These are phyloP conservation scores for Nipponia nippon DNA, from an alignment of 2,113 vertebrate genomes.

Conservation along the genomic window DNA sequence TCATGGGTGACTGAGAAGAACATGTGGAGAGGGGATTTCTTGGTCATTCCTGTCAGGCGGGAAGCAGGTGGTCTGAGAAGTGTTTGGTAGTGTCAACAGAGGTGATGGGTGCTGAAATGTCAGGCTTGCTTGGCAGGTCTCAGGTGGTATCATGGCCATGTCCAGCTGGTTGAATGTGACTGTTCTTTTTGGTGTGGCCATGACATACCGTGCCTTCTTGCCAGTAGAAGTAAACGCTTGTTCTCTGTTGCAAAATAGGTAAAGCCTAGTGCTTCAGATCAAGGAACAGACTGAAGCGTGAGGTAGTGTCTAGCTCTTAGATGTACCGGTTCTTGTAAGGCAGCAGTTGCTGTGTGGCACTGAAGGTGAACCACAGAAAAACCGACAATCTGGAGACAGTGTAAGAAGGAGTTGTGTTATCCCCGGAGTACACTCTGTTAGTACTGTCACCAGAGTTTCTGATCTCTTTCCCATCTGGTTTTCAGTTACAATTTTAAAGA, in stretches of 20 bases:
- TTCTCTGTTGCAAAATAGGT: neutral
- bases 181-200: neutral
- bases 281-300: neutral
- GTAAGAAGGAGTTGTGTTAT: neutral
- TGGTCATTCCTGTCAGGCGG: neutral
- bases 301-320: neutral
- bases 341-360: neutral
- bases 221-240: neutral
- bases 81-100: neutral
- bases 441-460: neutral
- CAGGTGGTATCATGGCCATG: too few species aligned
- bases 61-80: neutral
- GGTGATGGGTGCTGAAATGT: neutral
- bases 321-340: neutral
- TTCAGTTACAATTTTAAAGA: neutral
- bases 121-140: neutral
- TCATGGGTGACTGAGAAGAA: neutral
- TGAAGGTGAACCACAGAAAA: neutral
- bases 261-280: accelerated
- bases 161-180: neutral
- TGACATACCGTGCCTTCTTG: neutral
- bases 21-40: neutral
- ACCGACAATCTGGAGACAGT: neutral
- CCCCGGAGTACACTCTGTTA: neutral
- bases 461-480: neutral